These are phyloP conservation scores for Petrolisthes manimaculis DNA, from an alignment of 2,888 invertebrate genomes.

Conservation along the genomic window DNA sequence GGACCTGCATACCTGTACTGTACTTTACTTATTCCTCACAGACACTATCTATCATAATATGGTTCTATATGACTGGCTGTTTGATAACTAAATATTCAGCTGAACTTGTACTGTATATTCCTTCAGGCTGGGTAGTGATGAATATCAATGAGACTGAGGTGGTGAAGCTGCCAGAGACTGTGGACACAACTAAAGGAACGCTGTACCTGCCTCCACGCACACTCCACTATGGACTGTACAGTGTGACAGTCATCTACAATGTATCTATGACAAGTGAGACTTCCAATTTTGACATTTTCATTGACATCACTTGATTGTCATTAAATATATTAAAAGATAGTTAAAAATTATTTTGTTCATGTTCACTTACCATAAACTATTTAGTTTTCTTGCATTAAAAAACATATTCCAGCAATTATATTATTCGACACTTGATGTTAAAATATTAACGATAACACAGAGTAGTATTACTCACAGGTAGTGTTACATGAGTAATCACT, in stretches of 20 bases:
- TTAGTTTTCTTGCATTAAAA: too few species aligned
- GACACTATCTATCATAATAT: too few species aligned
- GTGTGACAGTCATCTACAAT: slow-evolving; percentile 44
- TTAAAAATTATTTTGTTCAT: background rate
- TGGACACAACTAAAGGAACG: slow-evolving; percentile 40
- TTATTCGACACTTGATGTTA: background rate
- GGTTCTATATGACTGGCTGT: too few species aligned
- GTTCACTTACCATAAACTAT: background rate
- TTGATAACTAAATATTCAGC: too few species aligned
- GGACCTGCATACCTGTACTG: too few species aligned
- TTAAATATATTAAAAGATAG: background rate
- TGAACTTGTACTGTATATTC: too few species aligned
- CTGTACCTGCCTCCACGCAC: slow-evolving; percentile 41
- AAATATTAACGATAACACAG: too few species aligned
- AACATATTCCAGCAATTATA: background rate
- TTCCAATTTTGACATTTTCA: too few species aligned
- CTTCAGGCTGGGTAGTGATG: slow-evolving; percentile 32
- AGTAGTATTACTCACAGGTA: too few species aligned
- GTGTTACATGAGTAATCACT: too few species aligned
- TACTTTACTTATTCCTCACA: too few species aligned
- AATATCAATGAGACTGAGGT: slow-evolving; percentile 32
- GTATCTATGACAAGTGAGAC: slow-evolving; percentile 48
- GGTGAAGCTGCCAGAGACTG: slow-evolving; percentile 11
- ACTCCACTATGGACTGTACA: slow-evolving; percentile 51
- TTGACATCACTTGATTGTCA: background rate